Evolutionary conservation across 2,113 vertebrate genomes (phyloP), one percentile per base, ranked within the genome.

Genomic region (Coryphaenoides rupestris): DNA sequence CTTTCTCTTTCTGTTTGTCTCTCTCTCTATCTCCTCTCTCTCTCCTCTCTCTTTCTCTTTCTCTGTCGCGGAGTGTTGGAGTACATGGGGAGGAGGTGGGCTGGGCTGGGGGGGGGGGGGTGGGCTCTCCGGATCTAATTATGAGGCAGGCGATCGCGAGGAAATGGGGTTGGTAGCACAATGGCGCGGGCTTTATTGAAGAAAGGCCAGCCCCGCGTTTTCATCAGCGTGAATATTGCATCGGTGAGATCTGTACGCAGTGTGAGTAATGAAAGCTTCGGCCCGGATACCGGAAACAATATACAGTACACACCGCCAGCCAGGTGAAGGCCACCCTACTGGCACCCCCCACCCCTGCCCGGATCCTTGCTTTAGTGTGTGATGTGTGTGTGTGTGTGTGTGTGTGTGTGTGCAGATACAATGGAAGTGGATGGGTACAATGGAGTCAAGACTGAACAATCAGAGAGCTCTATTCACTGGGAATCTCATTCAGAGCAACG

Each of bases 61-160:
- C 28, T 33, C 28, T 33, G 1, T 33, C 28, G 1, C 28, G 28
- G 1, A 10, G 5, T 33, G 5, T n/a, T n/a, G n/a, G n/a, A n/a
- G n/a, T n/a, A n/a, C n/a, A n/a, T n/a, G n/a, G n/a, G n/a, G n/a
- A n/a, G 28, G 28, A 6, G 24, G 24, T 26, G 24, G 24, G 24
- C 3, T 3, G 24, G 24, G 24, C 3, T 3, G 24, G 53, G 62
- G 72, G 75, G 69, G 21, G 17, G 28, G 67, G 40, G 15, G 56
- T 19, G 74, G 83, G 59, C 73, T 76, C 74, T 78, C 75, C 61
- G 3, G 69, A 80, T 89, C 73, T 86, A 87, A 89, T 89, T 84
- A 88, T 78, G 65, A 50, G 52, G 71, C 74, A 80, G 69, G 72
- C 70, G 58, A 72, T 75, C 16, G 68, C 63, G 58, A 65, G 75